Base-by-base conservation (phyloP, 2,888 invertebrate genomes). In the Rosalia funebris region DNA sequence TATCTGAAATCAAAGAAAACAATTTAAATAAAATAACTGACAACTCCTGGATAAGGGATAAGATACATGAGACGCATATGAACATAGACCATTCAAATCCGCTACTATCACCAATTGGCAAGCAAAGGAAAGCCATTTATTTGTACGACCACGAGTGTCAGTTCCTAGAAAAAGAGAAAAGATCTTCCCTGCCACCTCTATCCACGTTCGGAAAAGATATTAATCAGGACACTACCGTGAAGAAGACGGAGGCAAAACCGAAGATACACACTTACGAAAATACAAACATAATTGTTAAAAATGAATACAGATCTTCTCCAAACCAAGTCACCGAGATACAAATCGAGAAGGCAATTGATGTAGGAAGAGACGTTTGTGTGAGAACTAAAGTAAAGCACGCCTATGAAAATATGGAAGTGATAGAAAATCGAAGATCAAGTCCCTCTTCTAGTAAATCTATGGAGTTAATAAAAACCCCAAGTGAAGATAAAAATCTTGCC, bases 151-250 rank as follows among this genome's bases (percentile, higher is more conserved):
- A 14, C 1, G 50, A 50, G n/a, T 50, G 50, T 5, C 17, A 39
- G 20, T 50, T 50, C n/a, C 36, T 50, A 11, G 50, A 50, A 15
- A 50, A 50, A 3, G 50, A 50, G 15, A 50, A 31, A n/a, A 1
- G 20, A 25, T 12, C 12, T 10, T 3, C 37, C 1, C 1, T 14
- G 9, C 17, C 16, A 4, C 3, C 16, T 34, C 16, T 14, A 2
- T 15, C 10, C 10, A 16, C 10, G 7, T 42, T 20, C 20, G 44
- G 44, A 11, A 17, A 16, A 16, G 15, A 47, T 3, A n/a, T 3
- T n/a, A 17, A n/a, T 2, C 47, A 48, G 17, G 17, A 17, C n/a
- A 10, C 11, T 2, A 1, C 15, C 4, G 9, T 16, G 16, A 32
- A 1, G 15, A 32, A 14, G 34, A 1, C 10, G 16, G 16, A 34